Percentiles rank a stretch among this genome's conserved stretches.
phyloP scores from a whole-genome alignment of 30 jellyfish, hydroid and myxozoan genomes.

The Cassiopea xamachana region DNA sequence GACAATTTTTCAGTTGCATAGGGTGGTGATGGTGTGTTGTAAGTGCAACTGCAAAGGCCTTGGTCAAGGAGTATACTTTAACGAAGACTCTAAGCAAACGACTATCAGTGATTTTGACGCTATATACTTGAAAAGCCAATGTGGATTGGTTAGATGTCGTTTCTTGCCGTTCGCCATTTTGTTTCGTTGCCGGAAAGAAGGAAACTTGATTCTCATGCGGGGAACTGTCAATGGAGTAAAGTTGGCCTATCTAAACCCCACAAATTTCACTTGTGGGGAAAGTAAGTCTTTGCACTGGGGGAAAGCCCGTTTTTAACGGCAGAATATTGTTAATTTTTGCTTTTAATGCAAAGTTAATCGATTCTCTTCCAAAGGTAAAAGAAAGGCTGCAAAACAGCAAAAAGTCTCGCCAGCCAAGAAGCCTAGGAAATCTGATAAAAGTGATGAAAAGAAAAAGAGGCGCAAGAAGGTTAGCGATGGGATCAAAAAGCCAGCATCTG shows the following conservation, averaged over 20 bases:
- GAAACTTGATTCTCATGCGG: background rate
- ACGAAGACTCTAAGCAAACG: background rate
- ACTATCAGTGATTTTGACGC: background rate
- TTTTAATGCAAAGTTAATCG: too few relatives aligned
- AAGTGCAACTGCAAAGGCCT: background rate
- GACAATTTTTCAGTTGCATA: background rate
- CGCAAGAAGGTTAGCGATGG: slow-evolving; percentile 89
- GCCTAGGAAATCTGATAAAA: slow-evolving; percentile 54
- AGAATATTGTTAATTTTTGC: too few relatives aligned
- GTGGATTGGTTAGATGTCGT: background rate
- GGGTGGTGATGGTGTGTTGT: background rate
- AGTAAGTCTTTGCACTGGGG: too few relatives aligned
- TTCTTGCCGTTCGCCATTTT: slow-evolving; percentile 53
- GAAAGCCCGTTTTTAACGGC: too few relatives aligned
- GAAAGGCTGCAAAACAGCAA: slow-evolving; percentile 47
- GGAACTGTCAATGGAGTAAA: background rate
- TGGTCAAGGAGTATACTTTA: background rate
- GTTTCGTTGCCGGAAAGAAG: slow-evolving; percentile 40
- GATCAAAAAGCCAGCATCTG: slow-evolving; percentile 97
- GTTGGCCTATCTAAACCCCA: background rate
- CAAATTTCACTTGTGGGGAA: too few relatives aligned
- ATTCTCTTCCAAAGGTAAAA: slow-evolving; percentile 13
- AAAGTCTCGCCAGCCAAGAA: slow-evolving; percentile 60
- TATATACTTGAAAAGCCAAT: background rate
- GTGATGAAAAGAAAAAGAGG: slow-evolving; percentile 76